These are phyloP conservation scores for Tenebrio molitor DNA, from an alignment of 1,140 invertebrate genomes.

Conservation along the genomic window DNA sequence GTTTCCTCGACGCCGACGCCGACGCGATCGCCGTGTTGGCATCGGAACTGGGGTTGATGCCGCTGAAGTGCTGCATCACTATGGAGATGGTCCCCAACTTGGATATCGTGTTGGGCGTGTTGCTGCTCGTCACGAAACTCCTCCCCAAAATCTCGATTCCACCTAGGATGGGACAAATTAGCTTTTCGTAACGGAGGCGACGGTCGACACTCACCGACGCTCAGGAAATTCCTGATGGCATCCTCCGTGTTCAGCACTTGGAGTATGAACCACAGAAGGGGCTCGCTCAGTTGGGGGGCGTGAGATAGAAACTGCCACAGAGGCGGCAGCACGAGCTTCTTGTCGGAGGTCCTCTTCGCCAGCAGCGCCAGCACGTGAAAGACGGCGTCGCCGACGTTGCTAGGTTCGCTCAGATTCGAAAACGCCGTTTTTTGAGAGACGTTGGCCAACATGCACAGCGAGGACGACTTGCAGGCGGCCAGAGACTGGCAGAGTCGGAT, in stretches of 20 bases:
- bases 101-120: conserved; percentile 67
- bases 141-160: conserved; percentile 74
- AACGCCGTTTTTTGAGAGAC: conserved; percentile 60
- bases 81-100: conserved; percentile 67
- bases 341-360: conserved; percentile 78
- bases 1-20: conserved; percentile 71
- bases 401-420: conserved; percentile 71
- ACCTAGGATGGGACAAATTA: conserved; percentile 64
- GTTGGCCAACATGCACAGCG: conserved; percentile 72
- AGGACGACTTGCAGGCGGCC: conserved; percentile 78
- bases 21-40: conserved; percentile 68
- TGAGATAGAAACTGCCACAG: conserved; percentile 80
- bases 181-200: too few species aligned
- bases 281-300: conserved; percentile 78
- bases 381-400: conserved; percentile 85
- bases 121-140: conserved; percentile 72
- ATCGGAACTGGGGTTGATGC: conserved; percentile 66
- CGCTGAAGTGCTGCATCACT: conserved; percentile 77
- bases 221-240: conserved; percentile 77
- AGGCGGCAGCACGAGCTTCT: conserved; percentile 80
- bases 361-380: conserved; percentile 85
- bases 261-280: conserved; percentile 81
- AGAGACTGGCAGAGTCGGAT: conserved; percentile 82
- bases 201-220: conserved; percentile 69
- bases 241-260: conserved; percentile 78